Evolutionary conservation across 2,888 invertebrate genomes (phyloP), one percentile per base, ranked within the genome.

Genomic region (Orchesellides sinensis): DNA sequence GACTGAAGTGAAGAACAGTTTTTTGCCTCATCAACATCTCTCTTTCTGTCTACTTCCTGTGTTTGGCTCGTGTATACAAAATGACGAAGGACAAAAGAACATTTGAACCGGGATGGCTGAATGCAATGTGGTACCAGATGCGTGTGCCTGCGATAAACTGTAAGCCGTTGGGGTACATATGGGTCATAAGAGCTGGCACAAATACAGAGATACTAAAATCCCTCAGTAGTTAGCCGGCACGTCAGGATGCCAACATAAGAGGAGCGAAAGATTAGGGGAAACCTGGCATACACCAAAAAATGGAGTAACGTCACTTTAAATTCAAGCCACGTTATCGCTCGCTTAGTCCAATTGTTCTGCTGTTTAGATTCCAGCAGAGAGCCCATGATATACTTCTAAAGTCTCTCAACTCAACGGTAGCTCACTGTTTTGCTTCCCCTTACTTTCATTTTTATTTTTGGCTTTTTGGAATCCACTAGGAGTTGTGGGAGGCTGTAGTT

Each of bases 321-420:
- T 72, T 80, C 80, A 72, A 73, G 72, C 65, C 80, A 80, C 80
- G 80, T 80, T 80, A 80, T 80, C 80, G 73, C 80, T 80, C 80
- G 68, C 68, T 77, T 77, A 68, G 77, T 77, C 56, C 80, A 72
- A 80, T 65, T 72, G 80, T 80, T 80, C 70, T 80, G 70, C 66
- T 77, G 77, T 77, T 77, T 77, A 77, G 77, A 77, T 77, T 77
- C 77, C 77, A 47, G 68, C 29, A 68, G 54, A 54, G 32, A 68
- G 65, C 66, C 29, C 65, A 65, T 73, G 73, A 61, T 49, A 61
- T 74, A 32, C 74, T 65, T 63, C 40, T 35, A 56, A 40, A 5
- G 56, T 40, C 6, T 69, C 54, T 54, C n/a, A n/a, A n/a, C n/a
- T n/a, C 35, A 27, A 10, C 54, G 14, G 25, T 25, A 54, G 54